Base-by-base conservation (phyloP, 1,140 invertebrate genomes). In the Glossosoma conforme region DNA sequence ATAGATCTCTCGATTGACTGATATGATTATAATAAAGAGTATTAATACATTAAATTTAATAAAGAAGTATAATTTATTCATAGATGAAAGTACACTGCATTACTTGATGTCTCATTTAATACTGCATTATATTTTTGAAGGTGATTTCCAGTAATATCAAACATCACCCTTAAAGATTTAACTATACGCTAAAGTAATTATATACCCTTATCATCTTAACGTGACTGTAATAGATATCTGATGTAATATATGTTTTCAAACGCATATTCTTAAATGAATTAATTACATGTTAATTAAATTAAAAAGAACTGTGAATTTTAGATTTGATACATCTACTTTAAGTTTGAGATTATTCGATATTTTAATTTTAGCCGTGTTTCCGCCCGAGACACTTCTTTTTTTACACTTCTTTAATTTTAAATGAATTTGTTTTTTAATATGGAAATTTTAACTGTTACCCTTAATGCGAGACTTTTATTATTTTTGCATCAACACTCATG, bases 381-480 rank as follows among this genome's bases (percentile, higher is more conserved):
- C 54, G 48, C 42, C 48, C 46, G 43, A 50, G 28, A 48, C 38
- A 25, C 37, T 18, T 41, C 21, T 18, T 20, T 14, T 44, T 42
- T 36, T 43, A n/a, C n/a, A n/a, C 15, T 52, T 13, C 30, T 17
- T 22, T 44, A 53, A 43, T n/a, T 54, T 53, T 30, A 46, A 46
- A 46, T 47, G 43, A 54, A 47, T 42, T 47, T 47, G 25, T 45
- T 53, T 46, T 52, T 46, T 46, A 38, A 24, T 32, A 28, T 38
- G 14, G 49, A 47, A 49, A 54, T 54, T 56, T 40, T 52, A 52
- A 49, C 52, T 56, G 54, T 56, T 56, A 56, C 54, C 54, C 42
- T 52, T 56, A 44, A 52, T 52, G 44, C 49, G 49, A 56, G 54
- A 56, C 54, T 56, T 52, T 56, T 56, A 56, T 56, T 52, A 44